Evolutionary conservation across 2,113 vertebrate genomes (phyloP), one percentile per base, ranked within the genome.

Genomic region (Notiomystis cincta): DNA sequence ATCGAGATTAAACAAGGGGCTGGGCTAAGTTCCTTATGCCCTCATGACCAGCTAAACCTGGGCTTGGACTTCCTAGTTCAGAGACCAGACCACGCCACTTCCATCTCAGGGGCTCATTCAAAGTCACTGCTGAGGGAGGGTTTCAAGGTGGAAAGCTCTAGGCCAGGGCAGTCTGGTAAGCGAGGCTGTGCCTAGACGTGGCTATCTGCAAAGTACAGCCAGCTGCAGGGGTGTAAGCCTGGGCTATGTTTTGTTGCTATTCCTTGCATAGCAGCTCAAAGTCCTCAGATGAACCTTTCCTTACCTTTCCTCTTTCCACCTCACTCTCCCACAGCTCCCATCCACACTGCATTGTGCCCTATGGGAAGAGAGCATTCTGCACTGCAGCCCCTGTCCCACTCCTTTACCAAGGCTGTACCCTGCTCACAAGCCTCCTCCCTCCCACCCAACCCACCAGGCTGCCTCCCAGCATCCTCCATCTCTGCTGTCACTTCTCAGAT

Each of bases 381-480:
- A 5, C 38, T 24, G 30, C 71, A 83, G 64, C 10, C 33, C 44
- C 62, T 33, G 6, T 40, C 33, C 90, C 38, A 31, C 47, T 37
- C 58, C 51, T 73, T 78, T 22, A 82, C 12, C 38, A 84, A 42
- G 42, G 65, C 56, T 79, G 64, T 47, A 69, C 37, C 57, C 54
- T 57, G 64, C 54, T n/a, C 1, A 5, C 42, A 48, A 66, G 38
- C 44, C 62, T 65, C 79, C 61, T 66, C 30, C 57, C 54, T 82
- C 54, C 51, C 58, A 91, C 53, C 12, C 51, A 77, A 79, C 50
- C 79, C 66, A 95, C 48, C 56, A 72, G 92, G 66, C 60, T 92
- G 64, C 50, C 75, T 88, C 56, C 50, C 18, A 4, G 5, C 31
- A 4, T 42, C 37, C 76, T 86, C 60, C 51, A 58, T 44, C 88